Evolutionary conservation across 2,888 invertebrate species (phyloP).

Genomic region (Meiosimyza platycephala): DNA sequence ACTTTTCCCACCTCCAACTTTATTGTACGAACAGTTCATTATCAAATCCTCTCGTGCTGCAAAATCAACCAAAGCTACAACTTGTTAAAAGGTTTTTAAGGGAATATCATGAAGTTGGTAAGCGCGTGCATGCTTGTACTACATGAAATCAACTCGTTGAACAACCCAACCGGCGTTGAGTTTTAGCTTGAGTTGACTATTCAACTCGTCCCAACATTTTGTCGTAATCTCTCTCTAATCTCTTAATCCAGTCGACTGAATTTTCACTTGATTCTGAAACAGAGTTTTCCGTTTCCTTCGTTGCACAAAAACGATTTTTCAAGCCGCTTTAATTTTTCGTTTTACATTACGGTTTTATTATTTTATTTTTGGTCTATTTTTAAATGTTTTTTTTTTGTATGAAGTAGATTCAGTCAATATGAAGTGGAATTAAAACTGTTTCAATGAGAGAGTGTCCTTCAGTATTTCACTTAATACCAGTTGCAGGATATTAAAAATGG

Average conservation of each 20-base stretch:
- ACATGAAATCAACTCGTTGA: neutral
- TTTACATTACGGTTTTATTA: neutral
- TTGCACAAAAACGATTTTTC: constrained; percentile 20
- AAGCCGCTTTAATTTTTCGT: neutral
- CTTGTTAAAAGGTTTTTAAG: constrained; percentile 24
- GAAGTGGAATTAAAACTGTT: constrained; percentile 12
- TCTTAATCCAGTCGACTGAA: constrained; percentile 56
- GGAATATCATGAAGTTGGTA: neutral
- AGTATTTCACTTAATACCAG: constrained; percentile 1
- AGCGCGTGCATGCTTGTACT: neutral
- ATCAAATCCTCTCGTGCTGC: constrained; percentile 20
- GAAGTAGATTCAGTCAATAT: neutral
- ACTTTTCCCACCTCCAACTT: too few relatives aligned
- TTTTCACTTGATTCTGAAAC: constrained; percentile 53
- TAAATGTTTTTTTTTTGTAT: neutral
- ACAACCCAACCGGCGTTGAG: constrained; percentile 1
- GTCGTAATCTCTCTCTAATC: constrained; percentile 52
- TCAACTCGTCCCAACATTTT: constrained; percentile 22
- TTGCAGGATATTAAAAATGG: constrained; percentile 13
- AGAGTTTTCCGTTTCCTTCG: constrained; percentile 28
- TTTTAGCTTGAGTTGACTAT: neutral
- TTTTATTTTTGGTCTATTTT: neutral
- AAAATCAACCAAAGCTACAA: constrained; percentile 29
- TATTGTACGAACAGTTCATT: constrained; percentile 4
- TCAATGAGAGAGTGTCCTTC: constrained; percentile 2